Base-by-base conservation (phyloP, 1,140 invertebrate species). In the Papilio machaon region DNA sequence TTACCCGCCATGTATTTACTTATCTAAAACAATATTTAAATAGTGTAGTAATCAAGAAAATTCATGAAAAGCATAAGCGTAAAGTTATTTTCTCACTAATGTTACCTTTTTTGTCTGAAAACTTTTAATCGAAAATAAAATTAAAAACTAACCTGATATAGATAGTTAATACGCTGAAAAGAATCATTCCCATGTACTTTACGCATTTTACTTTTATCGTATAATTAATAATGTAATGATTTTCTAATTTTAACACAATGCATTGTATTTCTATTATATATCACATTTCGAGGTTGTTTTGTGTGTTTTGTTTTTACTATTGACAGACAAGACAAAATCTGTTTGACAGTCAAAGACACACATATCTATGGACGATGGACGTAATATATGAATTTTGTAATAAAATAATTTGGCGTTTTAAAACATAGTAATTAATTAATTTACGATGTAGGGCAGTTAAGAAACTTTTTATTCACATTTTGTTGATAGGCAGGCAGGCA, bases 141-240 rank as follows among this genome's bases (percentile, higher is more conserved):
- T 30, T 11, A 15, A 30, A 15, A 30, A 87, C 84, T 82, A 89
- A 95, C 95, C 86, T 95, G 95, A 86, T 95, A 95, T n/a, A 96
- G 86, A 87, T 94, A 96, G 85, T 96, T 96, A 80, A 96, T 95
- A 73, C 95, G 90, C 85, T 95, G 95, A 85, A 95, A 95, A 17
- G 91, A 90, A 88, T 96, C 95, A 82, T 95, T 95, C 80, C 95
- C 95, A 82, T 92, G 91, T 70, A 94, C 88, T 90, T 95, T 95
- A 76, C 89, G 92, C 85, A 92, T 90, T 79, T 30, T 73, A 43
- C 78, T 54, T 67, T 49, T 15, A 10, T 73, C 8, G 17, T n/a
- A 64, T 73, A 13, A 19, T 49, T 13, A 75, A 7, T 46, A 30
- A 35, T 38, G 23, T 8, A 9, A 58, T 19, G 0, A 52, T 15